Base-by-base conservation (phyloP, 2,888 invertebrate species). In the Eupithecia abbreviata region DNA sequence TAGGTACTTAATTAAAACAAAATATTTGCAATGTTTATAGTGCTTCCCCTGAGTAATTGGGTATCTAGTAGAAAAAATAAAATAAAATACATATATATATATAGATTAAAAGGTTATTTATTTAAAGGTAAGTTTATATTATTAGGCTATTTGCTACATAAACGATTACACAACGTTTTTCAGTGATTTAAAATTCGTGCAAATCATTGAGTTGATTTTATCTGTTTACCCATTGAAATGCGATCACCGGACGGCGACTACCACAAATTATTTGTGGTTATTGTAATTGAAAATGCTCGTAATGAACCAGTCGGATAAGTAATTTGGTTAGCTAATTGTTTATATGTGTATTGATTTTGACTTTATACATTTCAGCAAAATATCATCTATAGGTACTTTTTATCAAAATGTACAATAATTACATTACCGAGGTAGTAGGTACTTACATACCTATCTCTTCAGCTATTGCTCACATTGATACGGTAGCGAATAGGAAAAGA, bases 251-350 rank as follows among this genome's bases (percentile, higher is more conserved):
- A n/a, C 15, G 67, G 5, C 9, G 2, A 4, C 12, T 10, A 68
- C 67, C 67, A 7, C 67, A 43, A 4, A 66, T 10, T n/a, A 68
- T 68, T 18, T 10, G 43, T 68, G 43, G 66, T 12, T 58, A 18
- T 62, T 30, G 62, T 62, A 30, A 62, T 30, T 42, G 67, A 10
- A 58, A 68, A 43, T 42, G 18, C 9, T 15, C n/a, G 42, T 68
- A 43, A 68, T 45, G n/a, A 45, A 45, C 18, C 43, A 9, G 30
- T 67, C n/a, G 9, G n/a, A 15, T 43, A 6, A n/a, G 67, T 9
- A 43, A 68, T 68, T 68, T 43, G 67, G 45, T 0, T 4, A 68
- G n/a, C 43, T 68, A n/a, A 68, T 68, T 62, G 62, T 18, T 58
- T 18, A 58, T 18, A 9, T 18, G 10, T 58, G 2, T 10, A 58